Percentiles rank a stretch among this genome's conserved stretches.
Conservation (phyloP, 2,888 invertebrate species). For the Philereme vetulata region DNA sequence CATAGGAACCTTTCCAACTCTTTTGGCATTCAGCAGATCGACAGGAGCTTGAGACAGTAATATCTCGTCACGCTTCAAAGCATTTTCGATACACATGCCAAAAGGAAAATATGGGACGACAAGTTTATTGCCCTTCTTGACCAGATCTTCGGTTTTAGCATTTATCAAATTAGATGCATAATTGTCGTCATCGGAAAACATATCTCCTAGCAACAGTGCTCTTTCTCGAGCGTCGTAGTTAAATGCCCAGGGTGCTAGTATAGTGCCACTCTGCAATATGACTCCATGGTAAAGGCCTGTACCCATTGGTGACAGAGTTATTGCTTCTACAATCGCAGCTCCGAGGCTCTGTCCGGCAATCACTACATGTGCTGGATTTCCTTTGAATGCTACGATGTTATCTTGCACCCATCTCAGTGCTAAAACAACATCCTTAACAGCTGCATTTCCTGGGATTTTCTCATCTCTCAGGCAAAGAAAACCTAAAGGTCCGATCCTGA, state of each 20-base stretch:
- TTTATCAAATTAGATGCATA: conserved; percentile 42
- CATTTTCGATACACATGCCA: conserved; percentile 64
- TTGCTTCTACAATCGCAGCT: conserved; percentile 69
- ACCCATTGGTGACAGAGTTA: conserved; percentile 58
- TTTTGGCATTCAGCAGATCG: conserved; percentile 51
- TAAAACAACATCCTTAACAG: conserved; percentile 65
- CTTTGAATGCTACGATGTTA: conserved; percentile 72
- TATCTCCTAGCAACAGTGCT: conserved; percentile 47
- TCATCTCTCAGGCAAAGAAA: conserved; percentile 66
- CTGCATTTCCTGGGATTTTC: conserved; percentile 69
- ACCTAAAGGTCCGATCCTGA: conserved; percentile 65
- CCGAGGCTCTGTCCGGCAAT: conserved; percentile 70
- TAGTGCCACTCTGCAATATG: conserved; percentile 71
- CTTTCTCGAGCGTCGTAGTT: conserved; percentile 67
- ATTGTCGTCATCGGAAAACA: conserved; percentile 42
- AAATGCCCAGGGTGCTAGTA: conserved; percentile 70
- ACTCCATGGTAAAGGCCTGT: conserved; percentile 65
- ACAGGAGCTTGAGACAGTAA: conserved; percentile 62
- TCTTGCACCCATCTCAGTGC: conserved; percentile 73
- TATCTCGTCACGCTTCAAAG: conserved; percentile 60
- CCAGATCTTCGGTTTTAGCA: conserved; percentile 50
- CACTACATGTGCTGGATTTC: conserved; percentile 65
- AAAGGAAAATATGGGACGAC: conserved; percentile 66
- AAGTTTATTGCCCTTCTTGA: conserved; percentile 50
- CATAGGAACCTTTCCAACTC: conserved; percentile 55